Percentiles rank a stretch among this genome's conserved stretches.
Conservation (phyloP, 2,797 vertebrate species). For the Peromyscus eremicus region DNA sequence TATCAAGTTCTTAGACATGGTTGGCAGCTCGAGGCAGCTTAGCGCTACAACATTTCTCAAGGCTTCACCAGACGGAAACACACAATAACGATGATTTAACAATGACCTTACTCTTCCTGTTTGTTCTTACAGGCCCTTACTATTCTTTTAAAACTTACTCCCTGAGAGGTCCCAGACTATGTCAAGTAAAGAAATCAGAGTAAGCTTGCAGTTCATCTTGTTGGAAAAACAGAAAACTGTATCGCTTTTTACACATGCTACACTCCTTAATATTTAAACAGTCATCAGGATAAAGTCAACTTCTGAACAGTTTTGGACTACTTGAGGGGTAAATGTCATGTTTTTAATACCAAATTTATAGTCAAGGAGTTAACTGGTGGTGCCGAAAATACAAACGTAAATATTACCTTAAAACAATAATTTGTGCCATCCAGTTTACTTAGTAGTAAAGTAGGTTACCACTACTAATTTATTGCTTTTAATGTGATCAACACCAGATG, state of each 20-base stretch:
- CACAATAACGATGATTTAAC: slow-evolving; percentile 9
- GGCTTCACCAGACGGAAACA: slow-evolving; percentile 51
- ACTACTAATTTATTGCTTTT: slow-evolving; percentile 76
- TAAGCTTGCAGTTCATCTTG: slow-evolving; percentile 64
- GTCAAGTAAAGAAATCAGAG: slow-evolving; percentile 67
- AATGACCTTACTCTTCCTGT: slow-evolving; percentile 55
- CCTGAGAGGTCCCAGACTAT: slow-evolving; percentile 76
- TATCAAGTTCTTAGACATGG: slow-evolving; percentile 57
- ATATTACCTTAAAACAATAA: slow-evolving; percentile 80
- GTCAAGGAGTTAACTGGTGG: slow-evolving; percentile 75
- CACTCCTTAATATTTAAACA: slow-evolving; percentile 65
- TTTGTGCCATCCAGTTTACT: slow-evolving; percentile 82
- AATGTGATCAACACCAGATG: slow-evolving; percentile 54
- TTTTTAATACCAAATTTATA: slow-evolving; percentile 55
- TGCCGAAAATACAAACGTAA: slow-evolving; percentile 81
- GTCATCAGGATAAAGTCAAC: slow-evolving; percentile 61
- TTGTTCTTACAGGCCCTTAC: slow-evolving; percentile 64
- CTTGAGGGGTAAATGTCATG: slow-evolving; percentile 21
- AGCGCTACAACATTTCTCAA: not conserved
- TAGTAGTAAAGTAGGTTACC: slow-evolving; percentile 85
- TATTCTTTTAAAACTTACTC: slow-evolving; percentile 71
- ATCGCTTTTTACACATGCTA: slow-evolving; percentile 28
- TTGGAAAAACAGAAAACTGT: slow-evolving; percentile 24
- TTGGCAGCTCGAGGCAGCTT: slow-evolving; percentile 37
- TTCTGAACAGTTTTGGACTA: slow-evolving; percentile 62